phyloP scores from a whole-genome alignment of 2,797 vertebrate species.

The Acipenser oxyrinchus region DNA sequence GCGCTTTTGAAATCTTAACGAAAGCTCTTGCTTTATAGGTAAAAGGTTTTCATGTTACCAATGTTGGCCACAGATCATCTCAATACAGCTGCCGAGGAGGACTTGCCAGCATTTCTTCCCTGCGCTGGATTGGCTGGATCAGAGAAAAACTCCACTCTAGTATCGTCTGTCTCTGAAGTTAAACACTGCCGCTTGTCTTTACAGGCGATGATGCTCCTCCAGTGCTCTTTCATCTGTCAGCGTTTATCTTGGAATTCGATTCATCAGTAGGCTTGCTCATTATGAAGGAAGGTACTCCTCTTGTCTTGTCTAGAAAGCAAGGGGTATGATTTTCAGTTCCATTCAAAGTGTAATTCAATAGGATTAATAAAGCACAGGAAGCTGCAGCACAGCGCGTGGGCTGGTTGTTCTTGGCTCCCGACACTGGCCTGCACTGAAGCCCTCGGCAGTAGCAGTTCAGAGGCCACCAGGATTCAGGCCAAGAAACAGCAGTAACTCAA shows the following conservation, averaged over 20 bases:
- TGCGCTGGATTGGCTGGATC: too few relatives aligned
- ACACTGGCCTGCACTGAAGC: constrained; percentile 22
- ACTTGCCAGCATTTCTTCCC: too few relatives aligned
- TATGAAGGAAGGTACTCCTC: constrained; percentile 18
- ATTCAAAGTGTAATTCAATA: constrained; percentile 8
- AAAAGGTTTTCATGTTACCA: too few relatives aligned
- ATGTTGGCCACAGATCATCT: too few relatives aligned
- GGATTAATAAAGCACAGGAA: constrained; percentile 10
- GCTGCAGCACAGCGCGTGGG: neutral
- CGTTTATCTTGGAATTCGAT: constrained; percentile 35
- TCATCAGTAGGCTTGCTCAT: constrained; percentile 30
- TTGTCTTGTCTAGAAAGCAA: constrained; percentile 20
- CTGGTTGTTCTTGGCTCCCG: constrained; percentile 20
- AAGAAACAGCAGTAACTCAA: constrained; percentile 17
- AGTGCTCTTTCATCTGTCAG: constrained; percentile 25
- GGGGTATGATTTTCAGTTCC: neutral
- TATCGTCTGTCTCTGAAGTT: too few relatives aligned
- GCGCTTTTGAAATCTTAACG: too few relatives aligned
- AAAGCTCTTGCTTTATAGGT: too few relatives aligned
- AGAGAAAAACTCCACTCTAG: too few relatives aligned
- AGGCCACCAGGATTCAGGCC: constrained; percentile 22
- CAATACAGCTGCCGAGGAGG: too few relatives aligned
- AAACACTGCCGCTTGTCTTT: too few relatives aligned
- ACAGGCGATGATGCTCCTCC: constrained; percentile 20
- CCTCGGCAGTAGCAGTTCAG: constrained; percentile 33